Conservation (phyloP, 1,140 invertebrate genomes). For the Cydia amplana region DNA sequence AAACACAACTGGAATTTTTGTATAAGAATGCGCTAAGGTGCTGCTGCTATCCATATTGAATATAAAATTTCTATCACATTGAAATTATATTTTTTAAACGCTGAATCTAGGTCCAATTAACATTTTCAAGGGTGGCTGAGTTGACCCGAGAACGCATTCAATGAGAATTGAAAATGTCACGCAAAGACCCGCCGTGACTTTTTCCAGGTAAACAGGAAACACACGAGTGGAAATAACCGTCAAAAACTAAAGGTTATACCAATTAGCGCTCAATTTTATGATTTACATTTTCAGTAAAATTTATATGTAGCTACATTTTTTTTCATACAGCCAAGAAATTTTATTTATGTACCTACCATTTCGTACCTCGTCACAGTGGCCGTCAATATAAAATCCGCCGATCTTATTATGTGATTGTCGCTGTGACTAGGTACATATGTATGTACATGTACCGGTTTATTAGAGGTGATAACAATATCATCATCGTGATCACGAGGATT, state of each 20-base stretch:
- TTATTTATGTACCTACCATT: too few relatives aligned
- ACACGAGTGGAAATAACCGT: slow-evolving; percentile 8
- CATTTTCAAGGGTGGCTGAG: slow-evolving; percentile 2
- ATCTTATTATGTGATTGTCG: too few relatives aligned
- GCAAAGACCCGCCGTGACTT: slow-evolving; percentile 8
- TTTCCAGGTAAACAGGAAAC: slow-evolving; percentile 16
- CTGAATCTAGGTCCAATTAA: not conserved
- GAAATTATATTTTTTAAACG: not conserved
- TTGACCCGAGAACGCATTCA: slow-evolving; percentile 6
- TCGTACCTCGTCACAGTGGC: too few relatives aligned
- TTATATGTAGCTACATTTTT: too few relatives aligned
- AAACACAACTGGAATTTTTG: not conserved
- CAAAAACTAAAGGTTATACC: not conserved
- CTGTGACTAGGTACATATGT: too few relatives aligned
- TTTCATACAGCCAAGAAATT: too few relatives aligned
- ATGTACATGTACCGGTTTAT: too few relatives aligned
- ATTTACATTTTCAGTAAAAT: not conserved
- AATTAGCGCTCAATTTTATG: not conserved
- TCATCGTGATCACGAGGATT: too few relatives aligned
- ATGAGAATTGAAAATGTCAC: slow-evolving; percentile 8
- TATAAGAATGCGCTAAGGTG: not conserved
- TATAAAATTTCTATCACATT: not conserved
- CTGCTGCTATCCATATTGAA: too few relatives aligned
- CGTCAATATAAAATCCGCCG: too few relatives aligned
- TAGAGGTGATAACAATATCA: too few relatives aligned